A percentile compares a stretch with the other conserved stretches of the same genome.
phyloP scores from a whole-genome alignment of 2,797 vertebrate genomes.

The Mus minutoides region DNA sequence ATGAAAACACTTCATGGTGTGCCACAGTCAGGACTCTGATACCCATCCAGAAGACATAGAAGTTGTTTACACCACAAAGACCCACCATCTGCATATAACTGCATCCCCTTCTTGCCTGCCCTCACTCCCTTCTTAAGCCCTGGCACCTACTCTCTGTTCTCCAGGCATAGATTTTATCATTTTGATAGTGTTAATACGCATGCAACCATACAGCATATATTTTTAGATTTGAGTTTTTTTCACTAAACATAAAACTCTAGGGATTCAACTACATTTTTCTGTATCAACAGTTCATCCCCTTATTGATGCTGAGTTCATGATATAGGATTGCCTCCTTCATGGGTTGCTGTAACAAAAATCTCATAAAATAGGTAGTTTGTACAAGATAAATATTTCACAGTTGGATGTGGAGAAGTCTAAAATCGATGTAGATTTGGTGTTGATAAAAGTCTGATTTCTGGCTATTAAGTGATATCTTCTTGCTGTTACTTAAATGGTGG shows the following conservation, averaged over 20 bases:
- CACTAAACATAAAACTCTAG: background rate
- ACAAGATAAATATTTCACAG: background rate
- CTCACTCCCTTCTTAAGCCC: background rate
- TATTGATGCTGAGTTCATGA: background rate
- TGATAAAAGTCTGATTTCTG: background rate
- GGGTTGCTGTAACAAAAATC: background rate
- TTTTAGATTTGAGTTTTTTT: background rate
- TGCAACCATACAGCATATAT: background rate
- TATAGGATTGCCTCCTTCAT: background rate
- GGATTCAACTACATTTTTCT: background rate
- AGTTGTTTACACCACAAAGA: background rate
- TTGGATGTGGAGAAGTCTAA: background rate
- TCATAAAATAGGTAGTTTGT: background rate
- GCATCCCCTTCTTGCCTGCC: background rate
- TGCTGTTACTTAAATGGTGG: background rate
- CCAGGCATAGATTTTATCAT: background rate
- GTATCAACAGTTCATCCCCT: background rate
- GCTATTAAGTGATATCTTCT: background rate
- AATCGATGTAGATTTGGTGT: background rate
- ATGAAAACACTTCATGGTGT: background rate
- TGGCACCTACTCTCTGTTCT: background rate
- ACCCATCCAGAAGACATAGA: background rate
- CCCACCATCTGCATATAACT: background rate
- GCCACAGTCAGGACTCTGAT: background rate
- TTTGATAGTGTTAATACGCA: background rate